phyloP scores from a whole-genome alignment of 1,140 invertebrate species.

The Chelonus insularis region DNA sequence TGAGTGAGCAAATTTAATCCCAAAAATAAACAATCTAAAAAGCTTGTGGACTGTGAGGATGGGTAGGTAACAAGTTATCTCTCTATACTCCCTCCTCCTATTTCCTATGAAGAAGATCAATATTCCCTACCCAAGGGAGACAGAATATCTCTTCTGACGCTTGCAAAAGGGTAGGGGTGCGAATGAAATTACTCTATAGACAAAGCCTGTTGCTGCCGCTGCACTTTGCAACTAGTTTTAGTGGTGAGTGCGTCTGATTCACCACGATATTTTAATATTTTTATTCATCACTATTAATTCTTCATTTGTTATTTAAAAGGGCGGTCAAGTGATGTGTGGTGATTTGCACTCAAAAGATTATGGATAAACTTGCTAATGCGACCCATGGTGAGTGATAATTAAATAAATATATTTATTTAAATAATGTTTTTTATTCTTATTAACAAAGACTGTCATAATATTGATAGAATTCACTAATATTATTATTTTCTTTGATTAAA shows the following conservation, averaged over 20 bases:
- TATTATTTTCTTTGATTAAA: no score
- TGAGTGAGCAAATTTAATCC: constrained; percentile 34
- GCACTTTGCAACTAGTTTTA: constrained; percentile 27
- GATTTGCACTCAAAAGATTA: constrained; percentile 47
- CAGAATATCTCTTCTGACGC: constrained; percentile 23
- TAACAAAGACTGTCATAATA: no score
- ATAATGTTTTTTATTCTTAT: not conserved
- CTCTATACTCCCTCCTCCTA: not conserved
- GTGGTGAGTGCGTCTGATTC: constrained; percentile 21
- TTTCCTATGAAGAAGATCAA: constrained; percentile 48
- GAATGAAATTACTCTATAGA: constrained; percentile 42
- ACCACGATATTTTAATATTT: no score
- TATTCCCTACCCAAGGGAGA: constrained; percentile 52
- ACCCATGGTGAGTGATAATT: constrained; percentile 48
- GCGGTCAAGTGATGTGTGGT: constrained; percentile 51
- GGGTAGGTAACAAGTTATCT: not conserved
- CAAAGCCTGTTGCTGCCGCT: constrained; percentile 56
- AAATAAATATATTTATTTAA: not conserved
- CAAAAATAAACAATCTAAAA: constrained; percentile 48
- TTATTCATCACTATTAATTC: no score
- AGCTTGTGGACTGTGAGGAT: constrained; percentile 27
- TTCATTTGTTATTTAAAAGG: constrained; percentile 6
- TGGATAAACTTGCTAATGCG: constrained; percentile 51
- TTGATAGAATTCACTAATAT: no score
- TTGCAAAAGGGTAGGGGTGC: constrained; percentile 11